Conservation (phyloP, 1,140 invertebrate species). For the Oreohelix idahoensis region DNA sequence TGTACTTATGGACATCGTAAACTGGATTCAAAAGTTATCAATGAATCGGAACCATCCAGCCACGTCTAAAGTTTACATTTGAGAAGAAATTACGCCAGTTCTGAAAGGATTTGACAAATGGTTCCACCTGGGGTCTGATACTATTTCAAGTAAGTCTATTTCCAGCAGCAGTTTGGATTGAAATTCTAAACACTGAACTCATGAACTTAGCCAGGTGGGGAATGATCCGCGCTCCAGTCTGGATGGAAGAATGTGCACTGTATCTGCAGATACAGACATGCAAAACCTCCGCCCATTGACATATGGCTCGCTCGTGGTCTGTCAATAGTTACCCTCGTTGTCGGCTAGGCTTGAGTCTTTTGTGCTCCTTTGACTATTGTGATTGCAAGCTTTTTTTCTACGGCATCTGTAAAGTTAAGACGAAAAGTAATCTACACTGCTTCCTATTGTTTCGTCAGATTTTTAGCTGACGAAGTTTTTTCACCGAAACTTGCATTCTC, state of each 20-base stretch:
- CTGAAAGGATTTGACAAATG: background rate
- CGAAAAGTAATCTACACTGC: too few species aligned
- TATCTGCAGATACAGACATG: background rate
- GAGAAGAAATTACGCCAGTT: background rate
- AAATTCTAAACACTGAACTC: background rate
- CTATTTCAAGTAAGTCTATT: background rate
- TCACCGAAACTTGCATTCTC: too few species aligned
- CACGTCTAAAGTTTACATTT: background rate
- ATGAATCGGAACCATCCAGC: background rate
- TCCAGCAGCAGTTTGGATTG: background rate
- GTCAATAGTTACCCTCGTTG: background rate
- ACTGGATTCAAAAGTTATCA: background rate
- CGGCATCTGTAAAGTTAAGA: background rate
- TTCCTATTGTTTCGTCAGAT: too few species aligned
- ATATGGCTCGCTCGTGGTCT: background rate
- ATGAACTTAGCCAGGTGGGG: background rate
- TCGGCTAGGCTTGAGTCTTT: background rate
- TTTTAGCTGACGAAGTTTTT: too few species aligned
- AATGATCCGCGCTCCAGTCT: background rate
- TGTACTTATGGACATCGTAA: background rate
- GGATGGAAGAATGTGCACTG: background rate
- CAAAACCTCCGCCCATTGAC: background rate
- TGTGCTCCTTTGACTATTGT: background rate
- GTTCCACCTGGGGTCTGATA: background rate
- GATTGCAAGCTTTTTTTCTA: background rate